Base-by-base conservation (phyloP, 2,797 vertebrate genomes). In the Ctenochaetus hawaiiensis region DNA sequence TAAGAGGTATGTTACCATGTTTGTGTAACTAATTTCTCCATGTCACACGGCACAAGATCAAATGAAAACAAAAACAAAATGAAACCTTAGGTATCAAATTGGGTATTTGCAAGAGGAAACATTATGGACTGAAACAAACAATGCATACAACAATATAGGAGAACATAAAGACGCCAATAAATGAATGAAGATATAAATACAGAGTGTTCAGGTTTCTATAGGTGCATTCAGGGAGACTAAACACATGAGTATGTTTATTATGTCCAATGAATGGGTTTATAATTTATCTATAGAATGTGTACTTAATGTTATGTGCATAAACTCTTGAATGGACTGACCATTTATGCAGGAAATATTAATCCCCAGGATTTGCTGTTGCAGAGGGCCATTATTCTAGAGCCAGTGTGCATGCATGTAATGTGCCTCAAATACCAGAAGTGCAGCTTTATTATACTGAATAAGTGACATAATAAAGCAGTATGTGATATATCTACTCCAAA, bases 1-100 rank as follows among this genome's bases (percentile, higher is more conserved):
- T 87, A 99, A 99, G 92, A 98, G 98, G 98, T 98, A 93, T 20
- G 63, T 11, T n/a, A 13, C 8, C 5, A 18, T 11, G 1, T 39
- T 9, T 12, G 14, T 22, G 68, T 7, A 7, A 8, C n/a, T 10
- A 11, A 26, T 45, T 34, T 0, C 17, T 65, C 2, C 2, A 14
- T 64, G 67, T 52, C 6, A 45, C 58, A 23, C 17, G 11, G 13
- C 13, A 16, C 1, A 12, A 56, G 14, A 53, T 58, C 6, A 65
- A 73, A 63, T 43, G 17, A 20, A 30, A 47, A 48, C 16, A 14
- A 14, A 14, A 47, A 30, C 26, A 47, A 47, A 17, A 16, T 47
- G 1, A 30, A 30, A 30, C 26, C 26, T 30, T 26, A 26, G 26
- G 26, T 26, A 30, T 30, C 26, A 30, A 30, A 30, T 30, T 30